Conservation (phyloP, 2,888 invertebrate species). For the Vandiemenella viatica region DNA sequence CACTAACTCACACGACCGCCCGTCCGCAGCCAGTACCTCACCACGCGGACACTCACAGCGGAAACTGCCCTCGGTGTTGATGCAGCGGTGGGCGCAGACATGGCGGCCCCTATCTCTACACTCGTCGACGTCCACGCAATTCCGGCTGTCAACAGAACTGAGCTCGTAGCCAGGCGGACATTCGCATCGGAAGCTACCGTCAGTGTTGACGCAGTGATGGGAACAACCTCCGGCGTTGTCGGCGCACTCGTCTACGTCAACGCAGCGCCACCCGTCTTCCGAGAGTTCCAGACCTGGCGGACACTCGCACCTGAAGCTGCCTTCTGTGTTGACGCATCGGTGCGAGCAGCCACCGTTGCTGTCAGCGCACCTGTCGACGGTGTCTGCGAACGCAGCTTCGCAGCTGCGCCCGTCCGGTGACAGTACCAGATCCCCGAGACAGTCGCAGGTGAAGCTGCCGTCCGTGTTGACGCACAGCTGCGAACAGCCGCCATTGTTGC, state of each 20-base stretch:
- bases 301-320: conserved; percentile 36
- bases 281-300: conserved; percentile 28
- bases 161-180: conserved; percentile 25
- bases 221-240: conserved; percentile 25
- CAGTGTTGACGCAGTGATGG: conserved; percentile 31
- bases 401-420: conserved; percentile 7
- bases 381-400: conserved; percentile 18
- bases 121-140: conserved; percentile 25
- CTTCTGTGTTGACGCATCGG: conserved; percentile 34
- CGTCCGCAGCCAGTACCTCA: conserved; percentile 21
- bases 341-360: conserved; percentile 24
- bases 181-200: conserved; percentile 20
- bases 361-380: conserved; percentile 23
- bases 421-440: conserved; percentile 9
- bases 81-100: conserved; percentile 40
- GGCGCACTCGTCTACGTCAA: conserved; percentile 17
- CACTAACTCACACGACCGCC: conserved; percentile 18
- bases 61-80: conserved; percentile 32
- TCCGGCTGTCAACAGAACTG: conserved; percentile 18
- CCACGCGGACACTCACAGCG: conserved; percentile 12
- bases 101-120: conserved; percentile 29
- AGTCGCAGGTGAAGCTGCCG: conserved; percentile 27
- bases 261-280: conserved; percentile 23
- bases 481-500: conserved; percentile 32
- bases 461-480: conserved; percentile 26